Percentiles rank a stretch among this genome's conserved stretches.
Evolutionary conservation across 2,888 invertebrate species (phyloP).

Genomic region (Leptopilina syphax): DNA sequence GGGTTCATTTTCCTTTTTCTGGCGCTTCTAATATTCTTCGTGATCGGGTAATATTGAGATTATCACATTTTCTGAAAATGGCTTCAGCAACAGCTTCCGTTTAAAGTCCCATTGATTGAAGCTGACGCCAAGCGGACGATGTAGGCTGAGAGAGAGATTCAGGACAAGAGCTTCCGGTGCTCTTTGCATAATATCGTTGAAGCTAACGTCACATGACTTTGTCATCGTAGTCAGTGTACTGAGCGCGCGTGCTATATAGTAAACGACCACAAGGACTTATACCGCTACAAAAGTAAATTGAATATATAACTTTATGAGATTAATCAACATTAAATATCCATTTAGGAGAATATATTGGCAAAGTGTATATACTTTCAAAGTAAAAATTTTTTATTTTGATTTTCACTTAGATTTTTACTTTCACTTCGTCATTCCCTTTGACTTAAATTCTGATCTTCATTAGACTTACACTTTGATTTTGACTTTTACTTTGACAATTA

Average conservation of each 20-base stretch:
- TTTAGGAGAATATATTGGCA: not conserved
- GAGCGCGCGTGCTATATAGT: not conserved
- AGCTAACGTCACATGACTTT: conserved; percentile 28
- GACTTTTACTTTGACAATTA: too few relatives aligned
- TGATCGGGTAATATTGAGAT: conserved; percentile 41
- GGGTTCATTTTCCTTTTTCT: not conserved
- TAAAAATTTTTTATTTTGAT: too few relatives aligned
- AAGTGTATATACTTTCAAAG: too few relatives aligned
- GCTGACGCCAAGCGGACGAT: conserved; percentile 51
- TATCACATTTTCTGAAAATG: conserved; percentile 58
- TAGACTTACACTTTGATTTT: too few relatives aligned
- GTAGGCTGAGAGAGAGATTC: conserved; percentile 59
- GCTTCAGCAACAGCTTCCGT: conserved; percentile 58
- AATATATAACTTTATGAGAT: not conserved
- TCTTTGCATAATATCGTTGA: conserved; percentile 50
- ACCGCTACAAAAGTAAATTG: not conserved
- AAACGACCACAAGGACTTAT: not conserved
- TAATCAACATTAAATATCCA: not conserved
- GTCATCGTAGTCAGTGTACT: conserved; percentile 16
- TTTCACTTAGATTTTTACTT: too few relatives aligned
- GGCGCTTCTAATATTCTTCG: not conserved
- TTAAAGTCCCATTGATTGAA: conserved; percentile 61
- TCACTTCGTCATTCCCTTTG: too few relatives aligned
- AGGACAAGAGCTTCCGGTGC: conserved; percentile 54
- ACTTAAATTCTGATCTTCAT: too few relatives aligned